phyloP scores from a whole-genome alignment of 2,113 vertebrate genomes.

The Rhea pennata region DNA sequence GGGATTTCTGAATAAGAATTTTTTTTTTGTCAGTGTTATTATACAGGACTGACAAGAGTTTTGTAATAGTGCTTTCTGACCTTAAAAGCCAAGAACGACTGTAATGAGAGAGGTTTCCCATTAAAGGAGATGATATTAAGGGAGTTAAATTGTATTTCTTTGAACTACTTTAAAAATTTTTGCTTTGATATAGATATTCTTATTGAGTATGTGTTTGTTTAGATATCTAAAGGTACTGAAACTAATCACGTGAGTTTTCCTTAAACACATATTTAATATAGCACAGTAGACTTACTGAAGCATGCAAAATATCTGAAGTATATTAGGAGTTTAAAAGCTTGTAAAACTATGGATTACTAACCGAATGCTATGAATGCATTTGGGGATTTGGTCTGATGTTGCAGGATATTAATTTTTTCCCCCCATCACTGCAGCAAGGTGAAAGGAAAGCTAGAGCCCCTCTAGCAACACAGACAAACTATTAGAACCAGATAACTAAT shows the following conservation, averaged over 20 bases:
- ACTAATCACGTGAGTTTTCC: neutral
- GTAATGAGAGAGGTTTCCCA: conserved; percentile 29
- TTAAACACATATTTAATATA: conserved; percentile 32
- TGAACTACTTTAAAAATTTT: conserved; percentile 10
- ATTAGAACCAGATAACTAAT: neutral
- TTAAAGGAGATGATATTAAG: conserved; percentile 26
- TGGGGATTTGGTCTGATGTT: conserved; percentile 46
- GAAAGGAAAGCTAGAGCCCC: conserved; percentile 2
- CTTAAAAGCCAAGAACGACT: neutral
- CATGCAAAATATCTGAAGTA: conserved; percentile 37
- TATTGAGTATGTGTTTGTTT: conserved; percentile 43
- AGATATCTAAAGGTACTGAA: conserved; percentile 47
- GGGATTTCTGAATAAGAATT: conserved; percentile 22
- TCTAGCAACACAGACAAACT: neutral
- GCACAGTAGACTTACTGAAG: conserved; percentile 39
- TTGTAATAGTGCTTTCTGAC: conserved; percentile 1
- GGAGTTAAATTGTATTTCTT: conserved; percentile 36
- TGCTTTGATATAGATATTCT: conserved; percentile 59
- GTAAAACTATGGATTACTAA: conserved; percentile 43
- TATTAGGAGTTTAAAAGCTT: conserved; percentile 50
- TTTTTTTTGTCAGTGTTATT: neutral
- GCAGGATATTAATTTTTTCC: conserved; percentile 53
- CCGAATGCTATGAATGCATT: neutral
- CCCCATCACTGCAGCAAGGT: neutral
- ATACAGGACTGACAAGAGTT: conserved; percentile 17